Evolutionary conservation across 2,797 vertebrate species (phyloP), one percentile per base, ranked within the genome.

Genomic region (Anas bahamensis): DNA sequence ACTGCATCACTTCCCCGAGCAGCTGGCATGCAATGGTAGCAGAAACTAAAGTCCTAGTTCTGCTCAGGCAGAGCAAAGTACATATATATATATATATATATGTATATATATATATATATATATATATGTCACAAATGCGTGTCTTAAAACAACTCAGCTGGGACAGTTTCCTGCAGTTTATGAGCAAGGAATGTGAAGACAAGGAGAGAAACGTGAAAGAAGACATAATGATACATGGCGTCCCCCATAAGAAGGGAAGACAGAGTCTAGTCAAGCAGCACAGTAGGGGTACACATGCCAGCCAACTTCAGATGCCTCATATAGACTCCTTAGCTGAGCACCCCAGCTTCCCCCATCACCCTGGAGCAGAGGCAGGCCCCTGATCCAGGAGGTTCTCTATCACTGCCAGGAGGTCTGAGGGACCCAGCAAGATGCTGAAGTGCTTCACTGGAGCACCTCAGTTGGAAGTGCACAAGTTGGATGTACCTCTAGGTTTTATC

Each of bases 191-290:
- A 13, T 11, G 6, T 44, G 35, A 86, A 79, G 61, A 75, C 60
- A 60, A 75, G 56, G 7, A 11, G 8, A 19, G 23, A 76, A 86
- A 76, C 12, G 1, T 7, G 61, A 28, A 71, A 69, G 56, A 63
- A 12, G 50, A 26, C 17, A 41, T 60, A 17, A 39, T 13, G 33
- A 14, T 18, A 26, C 13, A 35, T 0, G 1, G 4, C 7, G 29
- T 53, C 13, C 53, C 44, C 4, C 0, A 0, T 11, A 19, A 21
- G 44, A 48, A 22, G 15, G 10, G 4, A 72, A 57, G 53, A 11
- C 0, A 3, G 11, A 88, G 10, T 23, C 31, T 26, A 21, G 44
- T 7, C 0, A 0, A 68, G 19, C 14, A 50, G 52, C 21, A 48
- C n/a, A 31, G 39, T 22, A 16, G 39, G 35, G 50, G 10, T 13